Base-by-base conservation (phyloP, 2,113 vertebrate species). In the Arothron firmamentum region DNA sequence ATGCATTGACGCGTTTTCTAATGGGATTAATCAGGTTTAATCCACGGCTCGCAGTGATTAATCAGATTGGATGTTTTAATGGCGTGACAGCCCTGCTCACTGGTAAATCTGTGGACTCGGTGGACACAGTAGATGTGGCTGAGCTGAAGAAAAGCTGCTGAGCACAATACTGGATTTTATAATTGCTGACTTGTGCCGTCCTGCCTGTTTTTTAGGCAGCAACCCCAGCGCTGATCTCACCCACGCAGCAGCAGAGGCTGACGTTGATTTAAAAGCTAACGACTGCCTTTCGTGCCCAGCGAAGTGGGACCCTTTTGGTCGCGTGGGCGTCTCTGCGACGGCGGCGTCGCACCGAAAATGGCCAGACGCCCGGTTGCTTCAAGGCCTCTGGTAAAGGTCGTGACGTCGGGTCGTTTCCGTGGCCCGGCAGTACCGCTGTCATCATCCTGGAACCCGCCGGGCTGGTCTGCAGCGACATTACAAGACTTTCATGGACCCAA, bases 311-410 rank as follows among this genome's bases (percentile, higher is more conserved):
- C 65, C 63, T 67, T 87, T 82, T 81, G 79, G 72, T 60, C 52
- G 18, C 38, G 18, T 50, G 59, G 61, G 58, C 57, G 62, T 60
- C 62, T 52, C 23, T 55, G 64, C 62, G 56, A 53, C 52, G 47
- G 34, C 28, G 49, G 42, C 25, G 21, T 43, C 49, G 18, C 61
- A 23, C 63, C 19, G 28, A 52, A 43, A 43, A 66, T 49, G 61
- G 64, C 70, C 74, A 66, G 80, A 78, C 72, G 57, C 51, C 43
- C n/a, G 28, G 53, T 14, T 51, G 34, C 19, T 25, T 70, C 56
- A 16, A 51, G n/a, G 49, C 54, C 13, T 65, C 16, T 52, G 62
- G 58, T 75, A 88, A 88, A 82, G 74, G 82, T 63, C 69, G 28
- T 31, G 8, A 38, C 34, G 34, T 38, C 2, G 9, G 34, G 34